These are phyloP conservation scores for Aurelia sp. DNA, from an alignment of 30 jellyfish, hydroid and myxozoan genomes.

Conservation along the genomic window DNA sequence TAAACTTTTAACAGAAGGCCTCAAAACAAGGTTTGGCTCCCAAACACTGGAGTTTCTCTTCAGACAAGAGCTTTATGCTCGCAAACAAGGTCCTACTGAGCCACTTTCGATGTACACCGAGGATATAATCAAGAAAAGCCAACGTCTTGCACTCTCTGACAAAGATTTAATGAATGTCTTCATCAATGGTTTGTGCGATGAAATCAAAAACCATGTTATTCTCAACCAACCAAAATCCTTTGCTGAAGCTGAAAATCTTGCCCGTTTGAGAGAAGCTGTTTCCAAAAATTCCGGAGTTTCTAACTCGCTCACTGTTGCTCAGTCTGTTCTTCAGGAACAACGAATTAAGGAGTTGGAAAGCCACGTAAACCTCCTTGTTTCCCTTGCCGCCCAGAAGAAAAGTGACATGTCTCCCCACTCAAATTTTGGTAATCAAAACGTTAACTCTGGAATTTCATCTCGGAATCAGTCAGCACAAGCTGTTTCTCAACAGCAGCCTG, in stretches of 20 bases:
- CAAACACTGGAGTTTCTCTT: too few relatives aligned
- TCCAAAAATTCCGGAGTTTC: neutral
- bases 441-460: too few relatives aligned
- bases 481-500: too few relatives aligned
- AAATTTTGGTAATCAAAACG: too few relatives aligned
- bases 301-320: neutral
- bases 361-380: constrained; percentile 1
- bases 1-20: too few relatives aligned
- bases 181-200: constrained; percentile 15
- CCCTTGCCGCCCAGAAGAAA: constrained; percentile 12
- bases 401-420: neutral
- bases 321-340: constrained; percentile 5
- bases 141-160: constrained; percentile 34
- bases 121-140: constrained; percentile 28
- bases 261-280: constrained; percentile 33
- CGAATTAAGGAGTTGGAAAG: neutral
- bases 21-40: too few relatives aligned
- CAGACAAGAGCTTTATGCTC: too few relatives aligned
- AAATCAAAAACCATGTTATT: constrained; percentile 9
- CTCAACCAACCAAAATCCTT: constrained; percentile 15
- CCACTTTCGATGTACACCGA: neutral
- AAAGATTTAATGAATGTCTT: constrained; percentile 39
- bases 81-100: constrained; percentile 5
- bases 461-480: too few relatives aligned
- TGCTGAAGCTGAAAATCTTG: constrained; percentile 46